Base-by-base conservation (phyloP, 2,797 vertebrate species). In the Tarsius wallacei region DNA sequence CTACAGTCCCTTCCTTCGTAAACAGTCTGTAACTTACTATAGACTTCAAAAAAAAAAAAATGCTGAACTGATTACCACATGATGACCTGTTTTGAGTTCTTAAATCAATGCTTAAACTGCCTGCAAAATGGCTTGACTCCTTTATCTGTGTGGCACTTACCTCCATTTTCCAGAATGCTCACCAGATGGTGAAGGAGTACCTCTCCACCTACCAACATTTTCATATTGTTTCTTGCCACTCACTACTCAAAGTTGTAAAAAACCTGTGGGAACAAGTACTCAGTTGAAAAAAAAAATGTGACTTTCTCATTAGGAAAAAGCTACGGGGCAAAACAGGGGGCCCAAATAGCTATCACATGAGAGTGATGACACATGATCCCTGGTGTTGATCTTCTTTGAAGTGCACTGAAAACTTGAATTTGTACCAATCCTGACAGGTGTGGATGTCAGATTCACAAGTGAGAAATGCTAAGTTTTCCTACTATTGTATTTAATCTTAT, bases 311-410 rank as follows among this genome's bases (percentile, higher is more conserved):
- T 80, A 61, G 76, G 31, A 85, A 96, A 94, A 78, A 21, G 31
- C 66, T 83, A 31, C 57, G 90, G 71, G 84, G 80, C 53, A 82
- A 92, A 84, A 36, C 26, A 51, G 16, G 28, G 49, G 33, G 12
- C 33, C 22, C 31, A 87, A 21, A 84, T 7, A 49, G 71, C 53
- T 77, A 36, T 73, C 68, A 31, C 11, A 5, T 42, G 8, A 93
- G 42, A 91, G 55, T 3, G 6, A 28, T 7, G n/a, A 94, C 9
- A 91, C 55, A 73, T 33, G 59, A 87, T 93, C 24, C 57, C 57
- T 85, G 66, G 49, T 70, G 95, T 87, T 94, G 66, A 94, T 95
- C 47, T 57, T 64, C 85, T 96, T 85, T 88, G 81, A 97, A 96
- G 91, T 85, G 82, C 64, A 74, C 17, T 86, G 53, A 90, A 95